phyloP scores from a whole-genome alignment of 2,797 vertebrate genomes.

The Myotis myotis region DNA sequence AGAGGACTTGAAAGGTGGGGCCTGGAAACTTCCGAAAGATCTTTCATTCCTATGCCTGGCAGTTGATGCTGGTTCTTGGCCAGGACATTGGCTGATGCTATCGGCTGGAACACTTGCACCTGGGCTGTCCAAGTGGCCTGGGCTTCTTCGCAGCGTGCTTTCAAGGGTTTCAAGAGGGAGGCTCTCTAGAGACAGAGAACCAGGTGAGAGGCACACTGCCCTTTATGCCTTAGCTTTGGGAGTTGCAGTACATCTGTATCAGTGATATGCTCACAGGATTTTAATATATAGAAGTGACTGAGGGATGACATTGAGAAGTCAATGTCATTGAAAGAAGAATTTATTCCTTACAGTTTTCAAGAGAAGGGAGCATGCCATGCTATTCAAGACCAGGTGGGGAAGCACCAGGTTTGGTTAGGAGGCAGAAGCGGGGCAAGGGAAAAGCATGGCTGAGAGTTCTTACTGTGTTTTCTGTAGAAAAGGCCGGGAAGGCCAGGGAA shows the following conservation, averaged over 20 bases:
- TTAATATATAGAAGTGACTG: not conserved
- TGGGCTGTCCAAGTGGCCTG: not conserved
- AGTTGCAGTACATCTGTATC: not conserved
- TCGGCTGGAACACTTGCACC: not conserved
- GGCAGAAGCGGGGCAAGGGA: not conserved
- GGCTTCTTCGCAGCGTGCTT: not conserved
- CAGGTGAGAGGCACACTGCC: not conserved
- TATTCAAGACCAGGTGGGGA: not conserved
- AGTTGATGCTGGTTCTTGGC: not conserved
- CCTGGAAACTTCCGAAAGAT: not conserved
- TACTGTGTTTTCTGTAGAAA: not conserved
- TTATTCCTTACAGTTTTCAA: not conserved
- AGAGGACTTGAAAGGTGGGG: not conserved
- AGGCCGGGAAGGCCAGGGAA: not conserved
- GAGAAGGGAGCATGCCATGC: not conserved
- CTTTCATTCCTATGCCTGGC: not conserved
- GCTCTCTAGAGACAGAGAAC: not conserved
- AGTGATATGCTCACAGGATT: not conserved
- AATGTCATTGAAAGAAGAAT: not conserved
- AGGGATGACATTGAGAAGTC: not conserved
- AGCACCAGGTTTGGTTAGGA: not conserved
- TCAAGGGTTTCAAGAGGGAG: not conserved
- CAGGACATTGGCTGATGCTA: not conserved
- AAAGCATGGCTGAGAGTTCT: not conserved
- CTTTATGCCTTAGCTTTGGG: not conserved